Conservation (phyloP, 2,888 invertebrate species). For the Scotopteryx bipunctaria region DNA sequence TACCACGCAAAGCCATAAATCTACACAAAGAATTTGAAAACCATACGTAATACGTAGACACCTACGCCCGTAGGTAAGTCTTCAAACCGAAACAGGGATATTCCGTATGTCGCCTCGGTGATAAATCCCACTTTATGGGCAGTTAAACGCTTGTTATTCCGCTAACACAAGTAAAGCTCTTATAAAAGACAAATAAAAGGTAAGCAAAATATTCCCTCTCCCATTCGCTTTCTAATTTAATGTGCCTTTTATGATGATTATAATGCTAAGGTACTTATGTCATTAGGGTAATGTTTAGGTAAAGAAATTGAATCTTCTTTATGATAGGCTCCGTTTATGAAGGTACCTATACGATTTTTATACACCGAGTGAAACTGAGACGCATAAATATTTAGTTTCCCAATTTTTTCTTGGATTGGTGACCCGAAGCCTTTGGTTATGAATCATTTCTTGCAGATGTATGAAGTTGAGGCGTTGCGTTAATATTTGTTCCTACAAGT, state of each 20-base stretch:
- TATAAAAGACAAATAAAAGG: conserved; percentile 57
- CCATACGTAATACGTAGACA: neutral
- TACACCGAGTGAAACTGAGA: no score
- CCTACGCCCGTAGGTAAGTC: conserved; percentile 36
- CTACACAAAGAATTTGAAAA: conserved; percentile 3
- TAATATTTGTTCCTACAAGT: no score
- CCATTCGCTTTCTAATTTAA: conserved; percentile 40
- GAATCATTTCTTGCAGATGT: no score
- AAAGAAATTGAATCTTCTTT: conserved; percentile 19
- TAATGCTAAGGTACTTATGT: conserved; percentile 35
- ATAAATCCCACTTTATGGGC: conserved; percentile 73
- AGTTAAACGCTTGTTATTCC: conserved; percentile 72
- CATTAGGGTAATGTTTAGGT: conserved; percentile 31
- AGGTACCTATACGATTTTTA: no score
- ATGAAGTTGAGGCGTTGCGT: no score
- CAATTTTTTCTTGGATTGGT: no score
- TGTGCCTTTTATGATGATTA: conserved; percentile 46
- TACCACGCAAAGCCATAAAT: neutral
- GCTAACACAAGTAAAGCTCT: conserved; percentile 60
- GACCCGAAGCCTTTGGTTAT: no score
- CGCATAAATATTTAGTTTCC: no score
- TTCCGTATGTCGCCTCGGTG: conserved; percentile 58
- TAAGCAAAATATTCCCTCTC: conserved; percentile 44
- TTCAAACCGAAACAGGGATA: conserved; percentile 56
- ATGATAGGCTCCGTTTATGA: no score